Conservation (phyloP, 2,797 vertebrate genomes). For the Falco novaeseelandiae region DNA sequence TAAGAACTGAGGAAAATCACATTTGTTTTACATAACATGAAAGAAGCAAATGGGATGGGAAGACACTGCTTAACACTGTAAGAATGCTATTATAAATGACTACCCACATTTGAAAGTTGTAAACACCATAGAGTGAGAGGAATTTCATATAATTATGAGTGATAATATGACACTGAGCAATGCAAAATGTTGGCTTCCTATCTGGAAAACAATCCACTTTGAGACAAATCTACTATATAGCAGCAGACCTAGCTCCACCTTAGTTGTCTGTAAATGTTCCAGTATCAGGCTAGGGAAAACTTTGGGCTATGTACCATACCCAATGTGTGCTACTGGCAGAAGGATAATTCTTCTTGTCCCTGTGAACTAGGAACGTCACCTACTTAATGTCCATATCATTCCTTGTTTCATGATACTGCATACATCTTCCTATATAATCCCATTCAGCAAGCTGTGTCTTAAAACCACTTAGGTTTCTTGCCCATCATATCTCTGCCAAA, state of each 20-base stretch:
- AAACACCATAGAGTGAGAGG: not conserved
- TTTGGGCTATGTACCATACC: not conserved
- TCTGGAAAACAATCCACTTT: not conserved
- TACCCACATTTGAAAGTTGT: not conserved
- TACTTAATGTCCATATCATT: not conserved
- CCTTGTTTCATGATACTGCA: not conserved
- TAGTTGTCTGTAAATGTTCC: not conserved
- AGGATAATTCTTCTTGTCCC: not conserved
- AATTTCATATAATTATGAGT: not conserved
- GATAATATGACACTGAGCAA: not conserved
- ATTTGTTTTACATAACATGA: slow-evolving; percentile 2
- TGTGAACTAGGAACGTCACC: not conserved
- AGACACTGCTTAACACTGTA: slow-evolving; percentile 1
- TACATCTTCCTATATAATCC: not conserved
- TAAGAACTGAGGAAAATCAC: not conserved
- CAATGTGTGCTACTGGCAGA: not conserved
- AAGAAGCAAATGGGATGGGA: not conserved
- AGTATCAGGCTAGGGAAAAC: not conserved
- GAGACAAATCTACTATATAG: not conserved
- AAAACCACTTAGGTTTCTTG: not conserved
- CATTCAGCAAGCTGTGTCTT: not conserved
- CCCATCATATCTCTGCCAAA: not conserved
- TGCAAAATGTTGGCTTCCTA: not conserved
- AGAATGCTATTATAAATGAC: slow-evolving; percentile 18
- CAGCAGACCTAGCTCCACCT: not conserved